These are phyloP conservation scores for Temnothorax longispinosus DNA, from an alignment of 1,140 invertebrate genomes.

Conservation along the genomic window DNA sequence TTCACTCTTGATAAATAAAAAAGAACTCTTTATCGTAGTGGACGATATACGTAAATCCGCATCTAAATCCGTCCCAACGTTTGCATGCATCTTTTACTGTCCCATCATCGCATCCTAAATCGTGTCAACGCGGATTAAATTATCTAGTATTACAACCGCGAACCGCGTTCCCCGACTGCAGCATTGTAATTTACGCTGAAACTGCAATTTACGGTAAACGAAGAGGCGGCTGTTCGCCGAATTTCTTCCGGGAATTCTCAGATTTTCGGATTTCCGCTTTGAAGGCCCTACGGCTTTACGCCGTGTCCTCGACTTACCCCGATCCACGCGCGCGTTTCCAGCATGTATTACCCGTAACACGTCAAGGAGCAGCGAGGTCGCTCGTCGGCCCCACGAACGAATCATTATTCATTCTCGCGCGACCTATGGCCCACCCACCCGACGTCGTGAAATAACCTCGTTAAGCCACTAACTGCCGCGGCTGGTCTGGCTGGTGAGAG, in stretches of 20 bases:
- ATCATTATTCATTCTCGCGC: constrained; percentile 86
- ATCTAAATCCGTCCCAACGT: not conserved
- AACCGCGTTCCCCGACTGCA: not conserved
- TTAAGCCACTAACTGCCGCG: constrained; percentile 78
- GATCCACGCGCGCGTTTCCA: constrained; percentile 86
- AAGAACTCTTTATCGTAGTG: no score
- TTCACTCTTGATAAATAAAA: not conserved
- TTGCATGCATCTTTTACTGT: constrained; percentile 30
- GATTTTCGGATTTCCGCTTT: constrained; percentile 56
- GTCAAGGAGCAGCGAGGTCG: constrained; percentile 53
- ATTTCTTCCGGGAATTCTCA: constrained; percentile 56
- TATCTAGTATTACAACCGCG: not conserved
- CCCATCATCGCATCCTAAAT: constrained; percentile 1
- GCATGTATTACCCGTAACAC: constrained; percentile 85
- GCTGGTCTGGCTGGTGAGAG: constrained; percentile 53
- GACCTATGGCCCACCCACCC: constrained; percentile 69
- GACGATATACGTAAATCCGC: not conserved
- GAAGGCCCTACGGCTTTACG: constrained; percentile 32
- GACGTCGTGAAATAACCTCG: constrained; percentile 80
- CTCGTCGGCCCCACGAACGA: constrained; percentile 77
- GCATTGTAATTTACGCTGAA: constrained; percentile 17
- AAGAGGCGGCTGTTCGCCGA: not conserved
- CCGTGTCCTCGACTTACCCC: constrained; percentile 59
- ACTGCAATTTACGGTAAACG: constrained; percentile 17
- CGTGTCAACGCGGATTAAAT: not conserved